A percentile compares a stretch with the other conserved stretches of the same genome.
These are phyloP conservation scores for Nothocercus julius DNA, from an alignment of 2,113 vertebrate genomes.

Conservation along the genomic window DNA sequence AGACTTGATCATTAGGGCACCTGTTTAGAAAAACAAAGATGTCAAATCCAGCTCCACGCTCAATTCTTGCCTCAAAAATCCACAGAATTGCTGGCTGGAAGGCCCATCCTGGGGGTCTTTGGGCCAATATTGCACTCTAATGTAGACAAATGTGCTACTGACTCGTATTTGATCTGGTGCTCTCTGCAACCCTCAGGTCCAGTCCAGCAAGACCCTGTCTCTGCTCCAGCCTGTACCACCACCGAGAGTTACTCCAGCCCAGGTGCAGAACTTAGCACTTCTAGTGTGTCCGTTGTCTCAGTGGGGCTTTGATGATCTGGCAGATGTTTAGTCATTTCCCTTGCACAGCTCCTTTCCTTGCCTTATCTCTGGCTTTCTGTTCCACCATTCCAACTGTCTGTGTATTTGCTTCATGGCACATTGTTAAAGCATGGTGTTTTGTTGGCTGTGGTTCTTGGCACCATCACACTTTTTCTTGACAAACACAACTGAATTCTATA, in stretches of 20 bases:
- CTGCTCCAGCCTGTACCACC: neutral
- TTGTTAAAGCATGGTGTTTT: neutral
- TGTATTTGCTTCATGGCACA: neutral
- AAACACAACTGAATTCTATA: neutral
- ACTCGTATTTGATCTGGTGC: neutral
- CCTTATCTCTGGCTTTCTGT: neutral
- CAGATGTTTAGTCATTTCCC: neutral
- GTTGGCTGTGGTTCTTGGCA: neutral
- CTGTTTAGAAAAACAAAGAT: constrained; percentile 51
- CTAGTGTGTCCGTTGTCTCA: neutral
- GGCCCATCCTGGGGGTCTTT: neutral
- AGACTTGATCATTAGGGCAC: constrained; percentile 82
- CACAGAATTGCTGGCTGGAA: neutral
- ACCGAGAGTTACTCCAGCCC: neutral
- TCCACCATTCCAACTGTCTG: neutral
- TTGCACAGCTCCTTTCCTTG: neutral
- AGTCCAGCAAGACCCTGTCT: neutral
- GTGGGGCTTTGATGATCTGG: neutral
- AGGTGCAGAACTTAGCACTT: neutral
- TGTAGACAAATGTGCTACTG: neutral
- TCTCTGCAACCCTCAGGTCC: neutral
- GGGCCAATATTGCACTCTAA: neutral
- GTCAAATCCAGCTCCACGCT: neutral
- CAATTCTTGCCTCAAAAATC: accelerated
- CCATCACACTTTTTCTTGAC: neutral